Evolutionary conservation across 2,888 invertebrate genomes (phyloP), one percentile per base, ranked within the genome.

Genomic region (Hydraecia micacea): DNA sequence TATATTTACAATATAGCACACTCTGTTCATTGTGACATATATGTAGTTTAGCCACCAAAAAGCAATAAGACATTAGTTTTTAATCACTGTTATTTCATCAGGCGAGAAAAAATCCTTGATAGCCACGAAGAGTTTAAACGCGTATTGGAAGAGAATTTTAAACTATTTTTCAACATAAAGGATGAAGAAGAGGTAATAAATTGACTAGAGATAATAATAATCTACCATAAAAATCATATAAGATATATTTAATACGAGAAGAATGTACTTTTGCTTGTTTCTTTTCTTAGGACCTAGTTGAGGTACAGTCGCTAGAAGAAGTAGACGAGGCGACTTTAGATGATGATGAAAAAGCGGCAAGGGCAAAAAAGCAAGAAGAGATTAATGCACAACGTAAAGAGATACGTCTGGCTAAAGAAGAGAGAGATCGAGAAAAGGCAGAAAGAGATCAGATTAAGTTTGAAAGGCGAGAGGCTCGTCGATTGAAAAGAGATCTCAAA

Each of bases 91-190:
- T 63, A 49, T 75, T 81, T 81, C 91, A 91, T 46, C 90, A 97
- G 97, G 73, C 93, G 95, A n/a, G 84, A 91, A 1, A 91, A 93
- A 55, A 97, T 97, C 52, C 77, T 94, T 0, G 92, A 92, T 0
- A 97, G 98, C 36, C 97, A 97, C 49, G 92, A 93, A 9, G 97
- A 98, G 78, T 97, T 98, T 62, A 92, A 97, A 81, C 91, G 95
- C 9, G 94, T 98, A 28, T 95, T 98, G 82, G 95, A 95, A 49
- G 96, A 97, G 6, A 98, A 98, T 93, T 98, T 97, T 86, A 97
- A 97, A 77, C 91, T 98, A 8, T 98, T 98, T 89, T 98, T 98
- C 88, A 97, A 98, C 89, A 96, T 98, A 65, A 92, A 96, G 78
- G 96, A 97, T 0, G 97, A 97, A 55, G 94, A 93, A 80, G 95